Evolutionary conservation across 2,888 invertebrate species (phyloP), one percentile per base, ranked within the genome.

Genomic region (Danaus chrysippus): DNA sequence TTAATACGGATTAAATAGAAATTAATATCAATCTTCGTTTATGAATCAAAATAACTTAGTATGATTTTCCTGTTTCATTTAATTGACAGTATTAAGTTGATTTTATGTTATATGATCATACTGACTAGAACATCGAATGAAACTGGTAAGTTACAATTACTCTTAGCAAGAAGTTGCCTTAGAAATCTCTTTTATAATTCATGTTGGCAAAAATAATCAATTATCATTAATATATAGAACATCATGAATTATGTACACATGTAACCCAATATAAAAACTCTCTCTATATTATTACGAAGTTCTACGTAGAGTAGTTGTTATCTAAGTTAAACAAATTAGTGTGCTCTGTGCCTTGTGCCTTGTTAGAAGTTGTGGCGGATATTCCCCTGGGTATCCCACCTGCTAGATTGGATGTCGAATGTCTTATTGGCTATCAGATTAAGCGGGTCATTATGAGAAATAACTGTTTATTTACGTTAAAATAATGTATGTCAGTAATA

Each of bases 371-470:
- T 65, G 61, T 57, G 67, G 64, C 68, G 52, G 55, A 46, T n/a
- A 17, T 46, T 61, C 67, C 57, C 53, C 12, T 17, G 67, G 56
- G 66, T 58, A 23, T 11, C 10, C 58, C 59, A 64, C 68, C 66
- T 64, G 63, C 56, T 56, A 55, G 67, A 67, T 65, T 61, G 57
- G 56, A 67, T 56, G 65, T 64, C 65, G 62, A 67, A 64, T 60
- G 59, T 62, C 54, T 59, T 60, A 63, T 62, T 65, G 58, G 60
- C 55, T 62, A 59, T 57, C 46, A 19, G 54, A 65, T 52, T 56
- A 53, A 54, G 57, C 17, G 17, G 49, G 49, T 49, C 17, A 49
- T 49, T 49, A 49, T n/a, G 15, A 17, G 17, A 49, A 49, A 49
- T 49, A 17, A 49, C 49, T 49, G 49, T 15, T 49, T 46, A 46